Conservation (phyloP, 2,797 vertebrate genomes). For the Cyprinella venusta region DNA sequence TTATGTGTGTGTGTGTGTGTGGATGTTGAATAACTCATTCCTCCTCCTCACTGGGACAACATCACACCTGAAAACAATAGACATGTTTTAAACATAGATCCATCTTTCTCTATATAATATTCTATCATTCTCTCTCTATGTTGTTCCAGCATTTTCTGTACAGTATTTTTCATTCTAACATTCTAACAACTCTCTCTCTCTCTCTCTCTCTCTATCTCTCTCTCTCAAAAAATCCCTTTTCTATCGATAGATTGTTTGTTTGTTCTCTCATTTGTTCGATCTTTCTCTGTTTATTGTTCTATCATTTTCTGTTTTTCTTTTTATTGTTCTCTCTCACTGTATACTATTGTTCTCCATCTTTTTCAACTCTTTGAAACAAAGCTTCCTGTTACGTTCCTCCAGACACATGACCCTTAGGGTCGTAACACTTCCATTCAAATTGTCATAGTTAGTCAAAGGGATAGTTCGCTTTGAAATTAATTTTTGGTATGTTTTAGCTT, state of each 20-base stretch:
- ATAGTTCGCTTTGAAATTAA: too few relatives aligned
- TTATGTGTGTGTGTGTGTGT: conserved; percentile 3
- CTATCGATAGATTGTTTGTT: background rate
- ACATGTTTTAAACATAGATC: background rate
- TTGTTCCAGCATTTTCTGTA: background rate
- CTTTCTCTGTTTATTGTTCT: background rate
- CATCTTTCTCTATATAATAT: background rate
- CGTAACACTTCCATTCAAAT: background rate
- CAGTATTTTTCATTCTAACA: background rate
- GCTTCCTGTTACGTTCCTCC: background rate
- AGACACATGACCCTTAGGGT: too few relatives aligned
- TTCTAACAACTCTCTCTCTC: too few relatives aligned
- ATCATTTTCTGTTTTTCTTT: conserved; percentile 36
- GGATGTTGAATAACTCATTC: conserved; percentile 14
- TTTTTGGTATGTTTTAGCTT: too few relatives aligned
- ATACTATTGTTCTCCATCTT: conserved; percentile 61
- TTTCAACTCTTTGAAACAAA: conserved; percentile 54
- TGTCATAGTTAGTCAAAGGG: too few relatives aligned
- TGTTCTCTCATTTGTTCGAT: background rate
- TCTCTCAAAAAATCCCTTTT: too few relatives aligned
- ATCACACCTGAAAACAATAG: conserved; percentile 11
- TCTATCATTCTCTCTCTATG: background rate
- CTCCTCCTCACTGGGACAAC: background rate
- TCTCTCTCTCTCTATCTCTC: too few relatives aligned
- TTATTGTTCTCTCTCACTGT: conserved; percentile 61